Conservation (phyloP, 2,113 vertebrate species). For the Irena cyanogastra region DNA sequence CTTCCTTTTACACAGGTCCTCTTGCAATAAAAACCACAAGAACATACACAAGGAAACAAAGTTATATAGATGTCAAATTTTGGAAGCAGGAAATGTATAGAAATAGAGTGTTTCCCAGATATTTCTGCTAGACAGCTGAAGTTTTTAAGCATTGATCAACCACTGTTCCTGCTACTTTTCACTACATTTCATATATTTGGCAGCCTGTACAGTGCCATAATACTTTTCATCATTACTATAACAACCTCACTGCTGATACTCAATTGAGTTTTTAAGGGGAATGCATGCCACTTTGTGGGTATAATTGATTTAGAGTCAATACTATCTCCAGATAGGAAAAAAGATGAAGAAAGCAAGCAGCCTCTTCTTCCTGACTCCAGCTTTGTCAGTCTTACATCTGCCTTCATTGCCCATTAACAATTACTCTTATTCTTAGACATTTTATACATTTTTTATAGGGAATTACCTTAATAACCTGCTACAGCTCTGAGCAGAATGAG, state of each 20-base stretch:
- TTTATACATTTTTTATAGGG: background rate
- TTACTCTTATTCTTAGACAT: background rate
- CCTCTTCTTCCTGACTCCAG: background rate
- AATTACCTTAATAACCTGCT: background rate
- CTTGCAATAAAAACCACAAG: background rate
- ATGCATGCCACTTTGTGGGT: background rate
- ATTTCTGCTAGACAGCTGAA: background rate
- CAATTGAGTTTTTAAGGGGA: background rate
- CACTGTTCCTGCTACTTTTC: background rate
- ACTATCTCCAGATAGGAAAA: background rate
- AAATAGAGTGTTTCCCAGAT: background rate
- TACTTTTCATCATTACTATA: background rate
- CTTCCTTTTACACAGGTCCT: background rate
- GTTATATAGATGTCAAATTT: background rate
- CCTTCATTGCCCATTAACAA: background rate
- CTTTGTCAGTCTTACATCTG: background rate
- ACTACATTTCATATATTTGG: background rate
- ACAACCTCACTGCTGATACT: background rate
- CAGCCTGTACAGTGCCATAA: background rate
- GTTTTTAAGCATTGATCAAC: background rate
- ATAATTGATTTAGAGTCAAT: background rate
- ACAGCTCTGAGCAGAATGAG: background rate
- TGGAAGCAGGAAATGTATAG: background rate
- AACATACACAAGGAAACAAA: background rate
- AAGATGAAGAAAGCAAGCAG: background rate